Evolutionary conservation across 2,113 vertebrate species (phyloP), one percentile per base, ranked within the genome.

Genomic region (Carassius carassius): DNA sequence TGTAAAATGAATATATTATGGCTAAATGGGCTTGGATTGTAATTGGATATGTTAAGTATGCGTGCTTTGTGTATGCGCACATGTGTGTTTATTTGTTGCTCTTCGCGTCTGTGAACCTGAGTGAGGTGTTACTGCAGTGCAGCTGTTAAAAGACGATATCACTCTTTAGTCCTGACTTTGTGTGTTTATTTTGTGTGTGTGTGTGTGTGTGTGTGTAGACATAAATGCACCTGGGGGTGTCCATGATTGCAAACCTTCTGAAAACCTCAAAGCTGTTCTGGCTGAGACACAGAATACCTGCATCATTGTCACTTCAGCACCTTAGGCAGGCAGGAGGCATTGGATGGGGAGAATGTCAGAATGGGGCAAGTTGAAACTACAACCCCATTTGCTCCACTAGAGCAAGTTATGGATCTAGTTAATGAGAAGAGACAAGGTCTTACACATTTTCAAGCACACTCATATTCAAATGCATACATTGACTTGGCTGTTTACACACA

Each of bases 81-180:
- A 67, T 78, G 54, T 82, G 54, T 84, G 79, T 72, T 51, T 86
- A 32, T 89, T 60, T 82, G 58, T 84, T 23, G 23, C 37, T 35
- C 10, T 72, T 47, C 17, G 35, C 32, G 21, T 23, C 47, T 51
- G 25, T 58, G 67, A 82, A 78, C 41, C 62, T 29, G 80, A 60
- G 37, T 21, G 19, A 76, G 80, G 73, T 49, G 62, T 70, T 51
- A 65, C 35, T 17, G 79, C 89, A 89, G 88, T 84, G 90, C 91
- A 92, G 90, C 91, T 91, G 91, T 88, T 91, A 88, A 90, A 93
- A 93, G 92, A 92, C 91, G 90, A 91, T 87, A 92, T 95, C 94
- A 94, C 89, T 93, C 91, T 0, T 90, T 92, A 86, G 92, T 56
- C 83, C 19, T 67, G 73, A 29, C 47, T 29, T 16, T 74, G 58